Evolutionary conservation across 2,888 invertebrate species (phyloP).

Genomic region (Hylaea fasciaria): DNA sequence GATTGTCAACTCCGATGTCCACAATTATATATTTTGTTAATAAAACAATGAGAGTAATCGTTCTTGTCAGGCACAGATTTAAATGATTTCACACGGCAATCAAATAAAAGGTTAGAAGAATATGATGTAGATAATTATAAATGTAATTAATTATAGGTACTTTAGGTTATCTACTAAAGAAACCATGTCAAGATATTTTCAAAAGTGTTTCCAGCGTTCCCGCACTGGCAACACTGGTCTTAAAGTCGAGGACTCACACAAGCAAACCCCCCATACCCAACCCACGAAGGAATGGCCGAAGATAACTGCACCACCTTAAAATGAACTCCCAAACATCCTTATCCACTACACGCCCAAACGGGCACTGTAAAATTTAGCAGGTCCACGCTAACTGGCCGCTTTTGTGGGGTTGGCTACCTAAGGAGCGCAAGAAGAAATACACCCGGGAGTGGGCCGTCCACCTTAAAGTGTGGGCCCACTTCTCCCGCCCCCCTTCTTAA

Average conservation of each 20-base stretch:
- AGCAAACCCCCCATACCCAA: slow-evolving; percentile 50
- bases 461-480: slow-evolving; percentile 73
- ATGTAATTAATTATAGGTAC: too few relatives aligned
- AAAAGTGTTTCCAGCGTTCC: neutral
- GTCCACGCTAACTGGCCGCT: slow-evolving; percentile 61
- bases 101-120: too few relatives aligned
- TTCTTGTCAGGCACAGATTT: too few relatives aligned
- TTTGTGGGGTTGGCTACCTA: slow-evolving; percentile 56
- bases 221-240: slow-evolving; percentile 26
- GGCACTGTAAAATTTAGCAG: slow-evolving; percentile 59
- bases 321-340: slow-evolving; percentile 42
- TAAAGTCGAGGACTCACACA: slow-evolving; percentile 65
- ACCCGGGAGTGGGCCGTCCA: slow-evolving; percentile 48
- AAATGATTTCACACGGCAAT: too few relatives aligned
- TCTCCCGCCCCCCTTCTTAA: slow-evolving; percentile 76
- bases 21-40: too few relatives aligned
- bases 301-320: slow-evolving; percentile 58
- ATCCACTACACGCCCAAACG: slow-evolving; percentile 37
- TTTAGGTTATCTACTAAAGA: too few relatives aligned
- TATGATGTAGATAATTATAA: too few relatives aligned
- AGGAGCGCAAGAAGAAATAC: slow-evolving; percentile 81
- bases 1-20: too few relatives aligned
- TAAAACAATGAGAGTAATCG: too few relatives aligned
- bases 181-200: neutral
- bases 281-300: slow-evolving; percentile 61